Evolutionary conservation across 2,113 vertebrate genomes (phyloP).

Genomic region (Uropsilus gracilis): DNA sequence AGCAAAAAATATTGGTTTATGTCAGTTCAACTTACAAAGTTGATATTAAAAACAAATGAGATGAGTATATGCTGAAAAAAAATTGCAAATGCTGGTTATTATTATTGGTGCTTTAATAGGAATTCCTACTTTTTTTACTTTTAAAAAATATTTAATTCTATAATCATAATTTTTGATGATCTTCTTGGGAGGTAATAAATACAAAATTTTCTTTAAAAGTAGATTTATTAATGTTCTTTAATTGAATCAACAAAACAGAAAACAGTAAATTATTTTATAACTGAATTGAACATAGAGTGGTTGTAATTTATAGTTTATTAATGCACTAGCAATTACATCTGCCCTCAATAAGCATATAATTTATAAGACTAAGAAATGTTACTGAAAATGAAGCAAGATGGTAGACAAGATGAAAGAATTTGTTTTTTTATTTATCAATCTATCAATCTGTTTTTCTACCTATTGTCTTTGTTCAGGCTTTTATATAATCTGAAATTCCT

Average conservation of each 20-base stretch:
- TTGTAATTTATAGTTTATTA: neutral
- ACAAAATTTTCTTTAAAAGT: neutral
- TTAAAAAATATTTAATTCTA: too few relatives aligned
- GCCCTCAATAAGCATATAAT: neutral
- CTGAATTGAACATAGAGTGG: neutral
- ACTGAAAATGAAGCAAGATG: too few relatives aligned
- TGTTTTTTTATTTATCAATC: neutral
- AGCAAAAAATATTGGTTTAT: neutral
- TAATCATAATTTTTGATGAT: neutral
- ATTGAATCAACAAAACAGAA: neutral
- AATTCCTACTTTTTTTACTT: neutral
- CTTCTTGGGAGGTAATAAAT: neutral
- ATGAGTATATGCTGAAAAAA: neutral
- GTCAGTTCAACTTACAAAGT: neutral
- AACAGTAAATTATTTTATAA: neutral
- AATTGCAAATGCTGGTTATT: neutral
- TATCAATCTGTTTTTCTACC: neutral
- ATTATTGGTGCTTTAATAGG: neutral
- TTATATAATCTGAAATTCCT: neutral
- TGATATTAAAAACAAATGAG: neutral
- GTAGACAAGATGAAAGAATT: neutral
- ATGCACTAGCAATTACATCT: neutral
- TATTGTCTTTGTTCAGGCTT: neutral
- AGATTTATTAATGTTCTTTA: neutral
- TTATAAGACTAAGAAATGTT: conserved; percentile 17